Evolutionary conservation across 2,113 vertebrate genomes (phyloP).

Genomic region (Syngnathus floridae): DNA sequence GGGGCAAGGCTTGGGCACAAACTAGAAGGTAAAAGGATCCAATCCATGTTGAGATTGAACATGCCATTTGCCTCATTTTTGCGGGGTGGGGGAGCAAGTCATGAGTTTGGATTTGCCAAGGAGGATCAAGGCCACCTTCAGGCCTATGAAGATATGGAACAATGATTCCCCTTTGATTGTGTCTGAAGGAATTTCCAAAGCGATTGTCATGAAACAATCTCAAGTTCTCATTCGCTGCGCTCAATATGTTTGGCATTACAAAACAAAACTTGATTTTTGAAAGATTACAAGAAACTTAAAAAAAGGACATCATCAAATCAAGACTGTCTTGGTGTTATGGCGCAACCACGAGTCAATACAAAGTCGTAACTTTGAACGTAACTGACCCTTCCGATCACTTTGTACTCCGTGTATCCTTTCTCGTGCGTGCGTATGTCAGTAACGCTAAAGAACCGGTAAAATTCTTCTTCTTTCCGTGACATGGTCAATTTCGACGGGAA

Average conservation of each 20-base stretch:
- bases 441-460: conserved; percentile 78
- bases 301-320: neutral
- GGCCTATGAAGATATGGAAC: neutral
- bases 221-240: conserved; percentile 27
- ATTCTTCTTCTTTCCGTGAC: conserved; percentile 81
- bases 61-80: neutral
- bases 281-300: neutral
- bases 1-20: conserved; percentile 79
- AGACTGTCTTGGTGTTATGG: neutral
- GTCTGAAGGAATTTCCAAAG: conserved; percentile 7
- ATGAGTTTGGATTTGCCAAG: too few species aligned
- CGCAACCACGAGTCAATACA: too few species aligned
- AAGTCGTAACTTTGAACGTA: neutral
- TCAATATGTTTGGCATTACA: neutral
- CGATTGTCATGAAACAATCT: conserved; percentile 31
- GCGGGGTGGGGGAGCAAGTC: neutral
- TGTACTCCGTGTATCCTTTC: conserved; percentile 88
- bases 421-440: conserved; percentile 78
- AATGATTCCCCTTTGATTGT: neutral
- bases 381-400: conserved; percentile 82
- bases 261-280: neutral
- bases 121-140: neutral
- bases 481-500: conserved; percentile 46
- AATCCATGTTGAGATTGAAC: neutral
- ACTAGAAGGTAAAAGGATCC: conserved; percentile 56